Conservation (phyloP, 2,113 vertebrate genomes). For the Sardina pilchardus region DNA sequence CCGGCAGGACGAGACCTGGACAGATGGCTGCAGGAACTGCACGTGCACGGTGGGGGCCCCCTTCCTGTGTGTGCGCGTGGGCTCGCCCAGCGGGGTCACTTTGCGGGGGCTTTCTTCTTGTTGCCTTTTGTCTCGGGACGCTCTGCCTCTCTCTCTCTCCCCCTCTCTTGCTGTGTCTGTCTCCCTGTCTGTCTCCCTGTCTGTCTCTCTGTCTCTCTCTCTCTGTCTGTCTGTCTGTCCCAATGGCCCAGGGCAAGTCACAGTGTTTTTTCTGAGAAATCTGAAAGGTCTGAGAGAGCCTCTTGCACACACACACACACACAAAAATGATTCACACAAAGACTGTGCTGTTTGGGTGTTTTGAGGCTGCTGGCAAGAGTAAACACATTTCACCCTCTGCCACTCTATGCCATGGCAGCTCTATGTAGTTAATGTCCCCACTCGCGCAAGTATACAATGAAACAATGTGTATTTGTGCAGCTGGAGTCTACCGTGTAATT, state of each 20-base stretch:
- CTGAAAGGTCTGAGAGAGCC: not conserved
- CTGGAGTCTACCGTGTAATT: conserved; percentile 39
- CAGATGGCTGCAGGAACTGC: conserved; percentile 97
- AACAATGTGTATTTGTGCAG: conserved; percentile 49
- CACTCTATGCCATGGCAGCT: conserved; percentile 38
- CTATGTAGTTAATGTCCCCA: not conserved
- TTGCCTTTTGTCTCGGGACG: not conserved
- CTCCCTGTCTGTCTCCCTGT: not conserved
- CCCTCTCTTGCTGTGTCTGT: not conserved
- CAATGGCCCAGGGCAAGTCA: no score
- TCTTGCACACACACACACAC: not conserved
- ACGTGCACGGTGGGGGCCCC: conserved; percentile 87
- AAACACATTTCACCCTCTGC: conserved; percentile 55
- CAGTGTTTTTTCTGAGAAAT: not conserved
- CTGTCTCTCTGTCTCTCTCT: not conserved
- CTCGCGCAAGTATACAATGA: conserved; percentile 27
- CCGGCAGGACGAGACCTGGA: conserved; percentile 93
- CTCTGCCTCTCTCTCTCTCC: not conserved
- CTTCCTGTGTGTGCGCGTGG: conserved; percentile 22
- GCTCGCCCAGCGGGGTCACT: not conserved
- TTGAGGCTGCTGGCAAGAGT: not conserved
- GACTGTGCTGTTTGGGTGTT: no score
- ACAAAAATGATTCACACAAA: not conserved
- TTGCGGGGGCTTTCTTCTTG: not conserved
- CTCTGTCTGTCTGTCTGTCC: not conserved